Percentiles rank a stretch among this genome's conserved stretches.
Conservation (phyloP, 1,140 invertebrate species). For the Drosophila subpulchrella region DNA sequence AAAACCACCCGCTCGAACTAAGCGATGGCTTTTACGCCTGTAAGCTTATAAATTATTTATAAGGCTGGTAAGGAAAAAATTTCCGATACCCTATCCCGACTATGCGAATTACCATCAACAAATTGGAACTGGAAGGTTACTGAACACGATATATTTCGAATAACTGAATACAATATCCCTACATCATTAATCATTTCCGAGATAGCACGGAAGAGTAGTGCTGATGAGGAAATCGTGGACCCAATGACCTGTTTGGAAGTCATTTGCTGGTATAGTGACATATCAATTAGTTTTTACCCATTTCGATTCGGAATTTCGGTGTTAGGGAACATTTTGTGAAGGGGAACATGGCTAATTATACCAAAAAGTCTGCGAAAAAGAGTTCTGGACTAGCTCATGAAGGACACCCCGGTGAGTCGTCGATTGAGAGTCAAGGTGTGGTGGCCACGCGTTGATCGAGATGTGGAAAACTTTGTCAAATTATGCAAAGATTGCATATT, state of each 20-base stretch:
- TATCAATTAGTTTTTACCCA: neutral
- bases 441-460: conserved; percentile 18
- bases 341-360: neutral
- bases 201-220: neutral
- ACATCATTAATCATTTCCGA: too few species aligned
- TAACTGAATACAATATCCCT: neutral
- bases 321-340: neutral
- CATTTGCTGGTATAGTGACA: neutral
- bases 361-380: neutral
- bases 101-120: neutral
- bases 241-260: neutral
- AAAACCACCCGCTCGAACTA: neutral
- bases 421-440: neutral
- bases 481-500: conserved; percentile 4
- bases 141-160: neutral
- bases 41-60: conserved; percentile 1
- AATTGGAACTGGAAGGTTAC: neutral
- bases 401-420: conserved; percentile 2
- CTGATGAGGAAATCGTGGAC: neutral
- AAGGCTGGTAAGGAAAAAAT: too few species aligned
- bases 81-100: neutral
- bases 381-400: conserved; percentile 1
- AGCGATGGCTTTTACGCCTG: conserved; percentile 3
- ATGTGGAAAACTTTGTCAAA: conserved; percentile 19
- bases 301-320: neutral